These are phyloP conservation scores for Meteorus sp. DNA, from an alignment of 1,140 invertebrate genomes.

Conservation along the genomic window DNA sequence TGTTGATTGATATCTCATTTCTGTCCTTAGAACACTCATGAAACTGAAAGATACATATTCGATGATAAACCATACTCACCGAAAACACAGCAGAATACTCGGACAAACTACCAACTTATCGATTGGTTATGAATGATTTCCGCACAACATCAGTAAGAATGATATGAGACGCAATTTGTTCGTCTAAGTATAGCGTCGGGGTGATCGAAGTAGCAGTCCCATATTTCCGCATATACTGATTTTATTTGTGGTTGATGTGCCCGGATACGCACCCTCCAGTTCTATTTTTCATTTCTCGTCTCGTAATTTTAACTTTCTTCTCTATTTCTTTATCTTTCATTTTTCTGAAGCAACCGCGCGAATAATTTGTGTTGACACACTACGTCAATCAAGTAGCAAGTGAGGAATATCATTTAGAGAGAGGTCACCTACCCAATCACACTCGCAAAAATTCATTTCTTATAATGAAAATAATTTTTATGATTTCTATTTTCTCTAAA, in stretches of 20 bases:
- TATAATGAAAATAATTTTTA: too few species aligned
- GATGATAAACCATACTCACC: too few species aligned
- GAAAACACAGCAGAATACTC: too few species aligned
- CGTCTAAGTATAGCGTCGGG: conserved; percentile 48
- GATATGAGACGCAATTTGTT: conserved; percentile 55
- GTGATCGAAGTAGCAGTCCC: conserved; percentile 49
- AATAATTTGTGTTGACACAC: background rate
- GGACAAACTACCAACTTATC: too few species aligned
- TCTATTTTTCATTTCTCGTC: conserved; percentile 14
- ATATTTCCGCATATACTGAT: conserved; percentile 55
- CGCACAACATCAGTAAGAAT: conserved; percentile 35
- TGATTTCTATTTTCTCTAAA: too few species aligned
- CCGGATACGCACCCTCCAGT: conserved; percentile 30
- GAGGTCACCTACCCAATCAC: too few species aligned
- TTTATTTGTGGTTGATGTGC: conserved; percentile 48
- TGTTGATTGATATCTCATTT: too few species aligned
- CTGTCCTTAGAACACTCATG: too few species aligned
- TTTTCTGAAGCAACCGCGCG: background rate
- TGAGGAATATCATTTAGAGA: too few species aligned
- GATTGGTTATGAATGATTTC: background rate
- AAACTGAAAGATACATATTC: too few species aligned
- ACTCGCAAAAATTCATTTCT: too few species aligned
- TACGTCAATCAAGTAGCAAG: conserved; percentile 17
- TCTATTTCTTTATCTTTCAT: conserved; percentile 2
- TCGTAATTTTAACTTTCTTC: conserved; percentile 27